phyloP scores from a whole-genome alignment of 2,113 vertebrate species.

The Acrocephalus arundinaceus region DNA sequence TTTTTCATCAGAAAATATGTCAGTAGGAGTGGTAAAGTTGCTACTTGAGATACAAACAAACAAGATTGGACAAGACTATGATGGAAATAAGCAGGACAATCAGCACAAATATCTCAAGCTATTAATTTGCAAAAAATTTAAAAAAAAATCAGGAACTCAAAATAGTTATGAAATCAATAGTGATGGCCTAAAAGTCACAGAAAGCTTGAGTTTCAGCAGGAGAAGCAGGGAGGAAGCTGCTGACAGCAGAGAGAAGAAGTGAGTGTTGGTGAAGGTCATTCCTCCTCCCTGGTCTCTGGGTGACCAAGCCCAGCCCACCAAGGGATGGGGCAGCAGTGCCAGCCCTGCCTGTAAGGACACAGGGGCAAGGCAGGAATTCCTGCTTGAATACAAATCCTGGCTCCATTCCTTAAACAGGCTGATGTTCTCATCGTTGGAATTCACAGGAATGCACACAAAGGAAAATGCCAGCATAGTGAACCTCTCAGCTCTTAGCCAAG shows the following conservation, averaged over 20 bases:
- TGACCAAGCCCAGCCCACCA: background rate
- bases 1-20: background rate
- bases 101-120: background rate
- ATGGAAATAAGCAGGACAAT: background rate
- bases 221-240: background rate
- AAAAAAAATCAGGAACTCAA: background rate
- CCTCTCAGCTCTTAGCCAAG: background rate
- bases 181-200: background rate
- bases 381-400: background rate
- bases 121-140: background rate
- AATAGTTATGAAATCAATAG: background rate
- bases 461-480: background rate
- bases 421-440: background rate
- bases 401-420: background rate
- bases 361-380: background rate
- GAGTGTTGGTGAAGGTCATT: background rate
- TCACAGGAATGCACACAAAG: background rate
- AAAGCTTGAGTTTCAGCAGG: background rate
- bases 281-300: background rate
- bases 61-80: background rate
- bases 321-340: background rate
- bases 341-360: background rate
- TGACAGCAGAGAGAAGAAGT: background rate
- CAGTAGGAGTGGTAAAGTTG: background rate
- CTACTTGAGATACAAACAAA: background rate